phyloP scores from a whole-genome alignment of 2,113 vertebrate species.

The Colossoma macropomum region DNA sequence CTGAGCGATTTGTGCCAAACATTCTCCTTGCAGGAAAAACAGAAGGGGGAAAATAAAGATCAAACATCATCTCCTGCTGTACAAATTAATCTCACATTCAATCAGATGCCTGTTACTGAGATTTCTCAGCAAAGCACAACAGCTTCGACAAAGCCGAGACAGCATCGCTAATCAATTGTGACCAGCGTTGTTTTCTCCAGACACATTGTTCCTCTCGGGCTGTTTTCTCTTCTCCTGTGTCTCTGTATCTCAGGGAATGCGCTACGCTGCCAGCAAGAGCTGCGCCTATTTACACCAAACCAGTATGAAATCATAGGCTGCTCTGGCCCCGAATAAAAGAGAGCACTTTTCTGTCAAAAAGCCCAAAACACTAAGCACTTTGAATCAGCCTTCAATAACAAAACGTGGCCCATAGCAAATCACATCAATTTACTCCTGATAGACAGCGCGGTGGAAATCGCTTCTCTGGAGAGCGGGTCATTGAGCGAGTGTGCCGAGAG shows the following conservation, averaged over 20 bases:
- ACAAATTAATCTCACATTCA: conserved; percentile 59
- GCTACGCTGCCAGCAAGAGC: background rate
- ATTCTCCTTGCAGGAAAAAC: conserved; percentile 19
- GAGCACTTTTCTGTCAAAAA: no score
- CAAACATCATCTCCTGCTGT: conserved; percentile 49
- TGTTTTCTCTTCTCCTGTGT: conserved; percentile 8
- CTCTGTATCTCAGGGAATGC: background rate
- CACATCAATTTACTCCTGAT: conserved; percentile 66
- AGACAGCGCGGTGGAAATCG: background rate
- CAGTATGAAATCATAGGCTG: background rate
- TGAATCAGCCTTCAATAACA: conserved; percentile 11
- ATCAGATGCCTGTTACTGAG: conserved; percentile 55
- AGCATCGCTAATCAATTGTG: conserved; percentile 49
- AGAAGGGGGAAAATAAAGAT: conserved; percentile 6
- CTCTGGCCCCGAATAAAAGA: background rate
- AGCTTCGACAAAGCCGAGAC: conserved; percentile 35
- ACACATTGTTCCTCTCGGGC: conserved; percentile 16
- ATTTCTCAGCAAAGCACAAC: conserved; percentile 16
- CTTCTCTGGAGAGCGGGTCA: conserved; percentile 20
- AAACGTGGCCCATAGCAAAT: conserved; percentile 54
- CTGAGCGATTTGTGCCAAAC: conserved; percentile 11
- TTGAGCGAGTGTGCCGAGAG: background rate
- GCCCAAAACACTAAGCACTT: background rate
- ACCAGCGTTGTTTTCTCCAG: conserved; percentile 11
- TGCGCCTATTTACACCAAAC: conserved; percentile 2